Percentiles rank a stretch among this genome's conserved stretches.
Evolutionary conservation across 2,113 vertebrate genomes (phyloP).

Genomic region (Ceuthmochares aereus): DNA sequence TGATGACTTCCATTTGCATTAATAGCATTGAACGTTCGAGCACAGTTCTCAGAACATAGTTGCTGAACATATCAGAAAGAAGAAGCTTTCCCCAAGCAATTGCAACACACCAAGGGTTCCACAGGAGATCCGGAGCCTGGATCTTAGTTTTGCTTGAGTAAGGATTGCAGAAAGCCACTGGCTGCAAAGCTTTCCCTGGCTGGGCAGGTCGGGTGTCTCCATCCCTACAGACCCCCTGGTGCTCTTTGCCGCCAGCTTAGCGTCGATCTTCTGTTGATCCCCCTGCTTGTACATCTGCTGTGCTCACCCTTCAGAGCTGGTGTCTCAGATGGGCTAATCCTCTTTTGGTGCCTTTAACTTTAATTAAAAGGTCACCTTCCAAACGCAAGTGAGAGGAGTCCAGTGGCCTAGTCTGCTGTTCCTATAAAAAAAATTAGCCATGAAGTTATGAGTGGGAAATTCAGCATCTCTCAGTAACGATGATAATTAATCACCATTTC

Average conservation of each 20-base stretch:
- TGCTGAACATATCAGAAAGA: background rate
- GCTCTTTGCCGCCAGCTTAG: background rate
- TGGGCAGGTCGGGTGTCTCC: background rate
- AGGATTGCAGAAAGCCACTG: background rate
- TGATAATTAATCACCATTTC: background rate
- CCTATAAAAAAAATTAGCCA: background rate
- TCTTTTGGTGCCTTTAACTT: background rate
- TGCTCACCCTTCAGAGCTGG: background rate
- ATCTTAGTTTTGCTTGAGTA: background rate
- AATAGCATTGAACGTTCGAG: rapidly evolving
- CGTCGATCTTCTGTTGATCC: background rate
- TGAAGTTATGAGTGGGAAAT: background rate
- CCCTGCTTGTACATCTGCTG: background rate
- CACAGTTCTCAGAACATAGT: background rate
- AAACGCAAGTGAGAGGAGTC: background rate
- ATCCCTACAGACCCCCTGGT: background rate
- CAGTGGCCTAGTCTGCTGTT: background rate
- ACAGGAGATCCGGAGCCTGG: background rate
- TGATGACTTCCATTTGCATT: rapidly evolving
- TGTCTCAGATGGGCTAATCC: background rate
- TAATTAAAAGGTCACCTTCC: background rate
- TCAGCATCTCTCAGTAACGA: background rate
- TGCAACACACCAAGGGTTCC: background rate
- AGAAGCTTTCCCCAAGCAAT: background rate
- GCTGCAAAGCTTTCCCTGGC: background rate